Base-by-base conservation (phyloP, 1,140 invertebrate species). In the Maniola jurtina region DNA sequence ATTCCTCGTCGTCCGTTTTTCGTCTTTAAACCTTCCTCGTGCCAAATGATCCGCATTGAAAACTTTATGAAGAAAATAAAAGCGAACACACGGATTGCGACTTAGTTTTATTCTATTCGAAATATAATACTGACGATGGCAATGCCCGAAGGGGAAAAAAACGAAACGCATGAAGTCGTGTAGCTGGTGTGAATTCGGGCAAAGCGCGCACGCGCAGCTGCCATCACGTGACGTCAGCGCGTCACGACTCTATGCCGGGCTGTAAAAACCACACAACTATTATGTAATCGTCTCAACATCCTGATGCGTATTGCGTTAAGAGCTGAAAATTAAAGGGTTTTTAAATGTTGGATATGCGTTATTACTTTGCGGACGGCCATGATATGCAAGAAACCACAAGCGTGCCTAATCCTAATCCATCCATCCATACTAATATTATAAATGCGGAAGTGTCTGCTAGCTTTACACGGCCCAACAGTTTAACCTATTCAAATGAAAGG, bases 131-230 rank as follows among this genome's bases (percentile, higher is more conserved):
- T 50, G 15, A 16, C 58, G 59, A 61, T 66, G 64, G 59, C 64
- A 66, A 66, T 61, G 65, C 58, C 65, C 65, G 59, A 50, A 14
- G 55, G 52, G 52, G 57, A 61, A 67, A 67, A 66, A 67, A 67
- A 64, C 62, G 62, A 64, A 64, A 61, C 59, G 42, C 60, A 48
- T 59, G 38, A 48, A 68, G 67, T 72, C 71, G 71, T 72, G 67
- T 69, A 61, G 62, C 36, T 40, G 55, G 71, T 72, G 71, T 72
- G 71, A 72, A 72, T 72, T 72, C 71, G 71, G 71, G 71, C 71
- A 72, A 50, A 42, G 35, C 16, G 61, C 63, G 67, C 71, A 67
- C 71, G 71, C 70, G 70, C 70, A 61, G 57, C 59, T 35, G 42
- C 68, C 62, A 47, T 69, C 57, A 55, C 5, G 66, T 72, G 70